Evolutionary conservation across 2,797 vertebrate species (phyloP).

Genomic region (Hoplostethus mediterraneus): DNA sequence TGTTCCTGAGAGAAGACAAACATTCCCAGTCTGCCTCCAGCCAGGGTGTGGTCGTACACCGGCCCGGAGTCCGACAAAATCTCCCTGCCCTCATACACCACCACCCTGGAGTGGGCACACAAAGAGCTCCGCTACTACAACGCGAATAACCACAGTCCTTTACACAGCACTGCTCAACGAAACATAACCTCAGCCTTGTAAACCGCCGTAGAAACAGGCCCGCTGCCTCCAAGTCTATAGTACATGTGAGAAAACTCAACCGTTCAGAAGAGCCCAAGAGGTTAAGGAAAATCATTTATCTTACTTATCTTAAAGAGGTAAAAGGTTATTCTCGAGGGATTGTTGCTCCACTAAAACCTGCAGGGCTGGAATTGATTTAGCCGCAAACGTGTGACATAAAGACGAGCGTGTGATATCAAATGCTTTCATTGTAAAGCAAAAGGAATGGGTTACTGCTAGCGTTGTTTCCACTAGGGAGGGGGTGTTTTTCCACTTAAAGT

Average conservation of each 20-base stretch:
- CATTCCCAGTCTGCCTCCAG: conserved; percentile 93
- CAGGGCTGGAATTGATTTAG: neutral
- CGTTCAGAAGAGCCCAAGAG: conserved; percentile 34
- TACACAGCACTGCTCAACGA: neutral
- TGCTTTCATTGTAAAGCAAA: neutral
- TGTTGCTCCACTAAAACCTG: conserved; percentile 37
- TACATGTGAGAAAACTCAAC: neutral
- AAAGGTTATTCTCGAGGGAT: conserved; percentile 43
- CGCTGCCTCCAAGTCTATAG: no score
- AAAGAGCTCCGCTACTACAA: neutral
- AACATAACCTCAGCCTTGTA: neutral
- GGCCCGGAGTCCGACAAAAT: conserved; percentile 96
- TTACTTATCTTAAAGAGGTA: conserved; percentile 6
- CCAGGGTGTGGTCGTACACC: conserved; percentile 93
- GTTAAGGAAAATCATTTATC: no score
- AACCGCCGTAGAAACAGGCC: no score
- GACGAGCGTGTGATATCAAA: neutral
- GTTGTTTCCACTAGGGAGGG: neutral
- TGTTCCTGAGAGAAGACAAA: conserved; percentile 99
- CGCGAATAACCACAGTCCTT: neutral
- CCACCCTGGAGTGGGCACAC: conserved; percentile 83
- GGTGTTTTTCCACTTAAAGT: no score
- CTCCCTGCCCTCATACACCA: conserved; percentile 94
- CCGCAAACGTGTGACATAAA: conserved; percentile 7
- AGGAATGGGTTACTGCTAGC: neutral